Evolutionary conservation across 2,888 invertebrate genomes (phyloP), one percentile per base, ranked within the genome.

Genomic region (Phalera bucephala): DNA sequence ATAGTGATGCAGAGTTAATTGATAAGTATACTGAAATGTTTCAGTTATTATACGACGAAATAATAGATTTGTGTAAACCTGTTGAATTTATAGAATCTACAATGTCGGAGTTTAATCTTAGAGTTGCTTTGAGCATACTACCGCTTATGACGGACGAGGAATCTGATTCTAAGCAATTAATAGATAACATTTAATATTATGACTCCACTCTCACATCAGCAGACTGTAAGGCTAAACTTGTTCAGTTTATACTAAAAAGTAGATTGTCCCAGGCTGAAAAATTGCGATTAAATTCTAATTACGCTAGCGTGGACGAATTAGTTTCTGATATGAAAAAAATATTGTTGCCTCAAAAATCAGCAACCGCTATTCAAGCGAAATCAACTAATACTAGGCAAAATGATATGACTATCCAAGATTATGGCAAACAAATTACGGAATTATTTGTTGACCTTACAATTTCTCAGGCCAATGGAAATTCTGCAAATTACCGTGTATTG

Each of bases 381-480:
- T n/a, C n/a, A 36, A 30, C 6, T 25, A 30, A 14, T 19, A 31
- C 20, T 9, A 23, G 20, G 13, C 36, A 31, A 26, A 20, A 36
- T 26, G 31, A 36, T 3, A 9, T 8, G 10, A 17, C 29, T 5
- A 35, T 35, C 17, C 11, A 8, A 1, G 25, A 35, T n/a, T 35
- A 30, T 7, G 35, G 35, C 2, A 25, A 35, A 8, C 6, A 25
- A 23, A 29, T 34, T 17, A 15, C 22, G 3, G 29, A 34, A 23
- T 12, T 34, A n/a, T 34, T 34, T 11, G 29, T 34, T 3, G 29
- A 33, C 14, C 29, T 34, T 3, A 36, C 19, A 20, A 33, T 33
- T 21, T 11, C 33, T 3, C 33, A 33, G 21, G 27, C 33, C 21
- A 8, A 33, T 4, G 35, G 35, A 2, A 25, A 36, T 17, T 11